Percentiles rank a stretch among this genome's conserved stretches.
Evolutionary conservation across 1,140 invertebrate genomes (phyloP).

Genomic region (Drosophila truncata): DNA sequence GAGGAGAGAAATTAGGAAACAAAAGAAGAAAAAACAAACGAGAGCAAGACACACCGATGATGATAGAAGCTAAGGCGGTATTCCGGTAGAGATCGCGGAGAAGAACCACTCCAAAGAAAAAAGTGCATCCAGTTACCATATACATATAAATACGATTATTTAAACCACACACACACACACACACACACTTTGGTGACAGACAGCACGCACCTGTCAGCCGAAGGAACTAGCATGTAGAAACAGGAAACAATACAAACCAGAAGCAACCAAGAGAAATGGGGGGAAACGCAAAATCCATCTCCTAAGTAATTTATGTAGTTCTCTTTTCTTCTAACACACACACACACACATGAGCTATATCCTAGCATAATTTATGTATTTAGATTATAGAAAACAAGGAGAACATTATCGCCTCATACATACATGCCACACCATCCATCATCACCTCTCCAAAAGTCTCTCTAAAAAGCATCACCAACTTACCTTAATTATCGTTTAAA

Average conservation of each 20-base stretch:
- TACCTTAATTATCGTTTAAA: constrained; percentile 22
- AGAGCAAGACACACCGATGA: constrained; percentile 10
- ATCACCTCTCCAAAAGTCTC: constrained; percentile 5
- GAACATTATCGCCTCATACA: constrained; percentile 44
- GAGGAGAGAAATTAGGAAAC: constrained; percentile 17
- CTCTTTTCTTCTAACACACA: constrained; percentile 39
- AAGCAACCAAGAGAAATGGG: constrained; percentile 32
- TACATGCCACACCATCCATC: constrained; percentile 22
- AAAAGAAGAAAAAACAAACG: constrained; percentile 12
- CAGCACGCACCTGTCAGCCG: constrained; percentile 20
- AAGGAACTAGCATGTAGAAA: constrained; percentile 36
- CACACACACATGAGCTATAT: constrained; percentile 49
- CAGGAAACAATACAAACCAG: constrained; percentile 5
- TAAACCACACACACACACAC: constrained; percentile 47
- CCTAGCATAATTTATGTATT: constrained; percentile 61
- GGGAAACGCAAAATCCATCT: constrained; percentile 34
- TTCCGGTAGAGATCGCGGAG: constrained; percentile 22
- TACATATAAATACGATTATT: constrained; percentile 43
- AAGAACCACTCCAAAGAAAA: constrained; percentile 74
- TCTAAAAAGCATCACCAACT: constrained; percentile 32
- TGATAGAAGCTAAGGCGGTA: constrained; percentile 20
- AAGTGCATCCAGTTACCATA: constrained; percentile 70
- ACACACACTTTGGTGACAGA: constrained; percentile 35
- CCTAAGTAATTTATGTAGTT: constrained; percentile 57
- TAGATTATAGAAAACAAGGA: constrained; percentile 43